Base-by-base conservation (phyloP, 2,888 invertebrate genomes). In the Acrobasis repandana region DNA sequence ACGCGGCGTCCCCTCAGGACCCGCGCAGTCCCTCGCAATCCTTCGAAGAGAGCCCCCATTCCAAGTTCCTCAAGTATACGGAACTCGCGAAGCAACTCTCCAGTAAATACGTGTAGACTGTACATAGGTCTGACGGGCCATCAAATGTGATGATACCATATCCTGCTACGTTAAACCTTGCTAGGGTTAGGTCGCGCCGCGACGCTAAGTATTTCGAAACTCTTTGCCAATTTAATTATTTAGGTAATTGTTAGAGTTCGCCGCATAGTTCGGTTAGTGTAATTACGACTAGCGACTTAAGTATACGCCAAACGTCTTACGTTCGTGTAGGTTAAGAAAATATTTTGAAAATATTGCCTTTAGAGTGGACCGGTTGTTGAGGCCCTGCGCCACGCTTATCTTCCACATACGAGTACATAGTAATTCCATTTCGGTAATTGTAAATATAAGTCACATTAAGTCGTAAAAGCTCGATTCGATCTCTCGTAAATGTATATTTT, bases 81-180 rank as follows among this genome's bases (percentile, higher is more conserved):
- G 98, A 99, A 93, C 95, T 99, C 92, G 99, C 99, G 80, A 98
- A 98, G 93, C 98, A 99, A 93, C 94, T 99, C 87, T 98, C 98
- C 85, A 98, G 98, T 93, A 98, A 98, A 93, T 98, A 98, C 93
- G 96, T 97, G 94, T 97, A 96, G 95, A 81, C 72, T 74, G 79
- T 71, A 67, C 67, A 70, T 67, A 70, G 70, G 65, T 83, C 87
- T 87, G 70, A 68, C 77, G 76, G 74, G 83, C 82, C 81, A 73
- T 79, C 83, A 76, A 81, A 85, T 95, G 95, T 95, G 95, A 95
- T 95, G 94, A 94, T 95, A 95, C 94, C 95, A 95, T 95, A 95
- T 95, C 95, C 94, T 93, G 94, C 94, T 94, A 93, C 93, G 82
- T 85, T 86, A 85, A 87, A 89, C 88, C 88, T 85, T 83, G 83